These are phyloP conservation scores for Anoplophora glabripennis DNA, from an alignment of 1,140 invertebrate species.

Conservation along the genomic window DNA sequence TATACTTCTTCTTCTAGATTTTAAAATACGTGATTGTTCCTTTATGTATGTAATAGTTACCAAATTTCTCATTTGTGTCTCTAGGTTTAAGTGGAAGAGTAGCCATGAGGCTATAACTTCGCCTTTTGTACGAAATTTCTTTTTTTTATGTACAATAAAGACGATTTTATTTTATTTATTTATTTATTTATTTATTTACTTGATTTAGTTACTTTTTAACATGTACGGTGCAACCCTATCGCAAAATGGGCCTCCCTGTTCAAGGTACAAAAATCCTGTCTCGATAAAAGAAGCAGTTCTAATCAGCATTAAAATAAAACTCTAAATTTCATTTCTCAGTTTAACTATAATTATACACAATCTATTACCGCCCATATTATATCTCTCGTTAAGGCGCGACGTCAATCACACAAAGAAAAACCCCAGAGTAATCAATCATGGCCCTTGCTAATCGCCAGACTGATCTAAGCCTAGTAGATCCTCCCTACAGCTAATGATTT, in stretches of 20 bases:
- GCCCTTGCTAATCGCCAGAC: slow-evolving; percentile 18
- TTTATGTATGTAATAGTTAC: too few relatives aligned
- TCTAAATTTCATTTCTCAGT: background rate
- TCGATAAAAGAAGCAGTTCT: background rate
- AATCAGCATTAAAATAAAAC: background rate
- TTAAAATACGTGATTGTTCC: too few relatives aligned
- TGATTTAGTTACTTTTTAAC: too few relatives aligned
- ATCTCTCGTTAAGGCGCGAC: slow-evolving; percentile 3
- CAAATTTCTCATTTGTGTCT: too few relatives aligned
- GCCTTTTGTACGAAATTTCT: too few relatives aligned
- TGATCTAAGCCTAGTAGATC: slow-evolving; percentile 26
- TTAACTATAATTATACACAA: background rate
- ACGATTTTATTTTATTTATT: too few relatives aligned
- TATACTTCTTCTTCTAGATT: too few relatives aligned
- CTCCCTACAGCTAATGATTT: slow-evolving; percentile 31
- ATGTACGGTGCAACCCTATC: too few relatives aligned
- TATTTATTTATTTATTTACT: too few relatives aligned
- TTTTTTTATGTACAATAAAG: too few relatives aligned
- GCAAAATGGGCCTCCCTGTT: slow-evolving; percentile 4
- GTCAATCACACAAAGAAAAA: slow-evolving; percentile 18
- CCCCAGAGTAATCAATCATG: slow-evolving; percentile 26
- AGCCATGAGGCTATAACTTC: too few relatives aligned
- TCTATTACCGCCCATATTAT: background rate
- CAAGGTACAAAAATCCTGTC: background rate
- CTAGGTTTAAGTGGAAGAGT: too few relatives aligned